Base-by-base conservation (phyloP, 1,140 invertebrate genomes). In the Euwallacea similis region DNA sequence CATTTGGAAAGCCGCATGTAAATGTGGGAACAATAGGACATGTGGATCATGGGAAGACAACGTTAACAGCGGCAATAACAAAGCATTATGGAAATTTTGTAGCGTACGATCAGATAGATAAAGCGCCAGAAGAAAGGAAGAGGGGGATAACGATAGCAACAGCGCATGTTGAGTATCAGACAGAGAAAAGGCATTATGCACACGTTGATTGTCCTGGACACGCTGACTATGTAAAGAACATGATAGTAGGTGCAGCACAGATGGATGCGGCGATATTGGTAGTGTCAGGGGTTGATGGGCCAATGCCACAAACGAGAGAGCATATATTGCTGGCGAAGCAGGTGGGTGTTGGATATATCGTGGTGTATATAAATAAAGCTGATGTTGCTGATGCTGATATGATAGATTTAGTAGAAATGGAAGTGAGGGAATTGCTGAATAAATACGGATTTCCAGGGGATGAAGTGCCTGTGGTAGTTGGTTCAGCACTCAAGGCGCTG, bases 31-130 rank as follows among this genome's bases (percentile, higher is more conserved):
- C 98, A 0, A 99, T 99, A 81, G 98, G 98, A 6, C 98, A 99
- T 87, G 97, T 99, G 46, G 98, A 99, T 87, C 98, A 99, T 86
- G 98, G 98, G 54, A 99, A 99, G 85, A 99, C 98, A 0, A 99
- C 98, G 0, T 84, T 99, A 0, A 99, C 98, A 55, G 97, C 98
- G 63, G 98, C 98, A 10, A 99, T 99, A 55, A 99, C 98, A 0
- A 93, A 90, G 87, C 91, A 96, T 72, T 82, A 94, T 73, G 89
- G 93, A 75, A 87, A 94, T 75, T 82, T 96, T 73, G 92, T 96
- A 71, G 82, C 86, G 54, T 99, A 99, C 82, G 90, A 94, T 73
- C 89, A 93, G 74, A 99, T 99, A 82, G 98, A 99, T 80, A 98
- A 97, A 87, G 96, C 96, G 0, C 97, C 97, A 3, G 96, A 99